phyloP scores from a whole-genome alignment of 35 echinoderm and acorn worm genomes.

The Lytechinus pictus region DNA sequence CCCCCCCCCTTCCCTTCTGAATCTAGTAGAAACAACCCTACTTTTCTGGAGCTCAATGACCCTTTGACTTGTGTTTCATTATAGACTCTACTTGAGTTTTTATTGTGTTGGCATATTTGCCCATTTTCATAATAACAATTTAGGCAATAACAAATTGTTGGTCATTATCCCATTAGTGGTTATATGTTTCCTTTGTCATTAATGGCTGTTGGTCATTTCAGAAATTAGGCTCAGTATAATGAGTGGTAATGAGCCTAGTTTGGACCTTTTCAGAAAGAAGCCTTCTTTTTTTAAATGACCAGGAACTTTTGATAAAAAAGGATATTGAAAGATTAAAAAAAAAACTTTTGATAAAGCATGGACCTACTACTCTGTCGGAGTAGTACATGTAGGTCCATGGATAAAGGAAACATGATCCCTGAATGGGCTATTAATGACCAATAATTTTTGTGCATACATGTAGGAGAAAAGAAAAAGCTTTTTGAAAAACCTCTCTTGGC shows the following conservation, averaged over 20 bases:
- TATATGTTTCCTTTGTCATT: not conserved
- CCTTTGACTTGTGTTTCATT: not conserved
- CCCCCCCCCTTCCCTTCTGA: not conserved
- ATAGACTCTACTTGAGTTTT: not conserved
- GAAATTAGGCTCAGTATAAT: not conserved
- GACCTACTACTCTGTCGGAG: no score
- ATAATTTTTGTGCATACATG: no score
- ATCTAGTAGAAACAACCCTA: not conserved
- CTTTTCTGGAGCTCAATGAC: not conserved
- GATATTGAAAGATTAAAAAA: no score
- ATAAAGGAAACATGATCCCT: no score
- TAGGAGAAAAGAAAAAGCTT: no score
- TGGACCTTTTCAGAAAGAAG: not conserved
- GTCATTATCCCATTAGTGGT: not conserved
- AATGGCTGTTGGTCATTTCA: not conserved
- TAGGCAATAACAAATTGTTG: not conserved
- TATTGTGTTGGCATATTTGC: not conserved
- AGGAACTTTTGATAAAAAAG: not conserved
- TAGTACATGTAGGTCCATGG: not conserved
- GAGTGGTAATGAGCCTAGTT: not conserved
- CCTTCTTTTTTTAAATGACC: not conserved
- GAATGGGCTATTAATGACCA: no score
- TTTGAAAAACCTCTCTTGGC: no score
- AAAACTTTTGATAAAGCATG: not conserved
- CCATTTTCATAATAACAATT: not conserved